Evolutionary conservation across 1,140 invertebrate genomes (phyloP).

Genomic region (Habropoda laboriosa): DNA sequence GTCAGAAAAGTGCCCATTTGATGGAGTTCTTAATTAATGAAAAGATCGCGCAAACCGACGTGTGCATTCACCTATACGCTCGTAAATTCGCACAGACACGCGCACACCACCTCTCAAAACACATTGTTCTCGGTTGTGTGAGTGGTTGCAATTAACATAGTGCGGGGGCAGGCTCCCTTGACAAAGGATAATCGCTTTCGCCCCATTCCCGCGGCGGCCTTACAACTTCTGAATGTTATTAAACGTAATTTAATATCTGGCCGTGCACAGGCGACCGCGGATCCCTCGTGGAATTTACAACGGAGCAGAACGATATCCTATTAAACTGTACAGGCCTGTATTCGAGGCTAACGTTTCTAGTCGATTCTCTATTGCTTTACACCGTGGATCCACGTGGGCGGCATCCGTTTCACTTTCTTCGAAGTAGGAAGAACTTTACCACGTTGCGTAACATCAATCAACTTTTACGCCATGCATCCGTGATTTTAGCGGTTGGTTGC

Average conservation of each 20-base stretch:
- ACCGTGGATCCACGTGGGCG: constrained; percentile 49
- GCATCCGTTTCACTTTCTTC: constrained; percentile 62
- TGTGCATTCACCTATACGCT: background rate
- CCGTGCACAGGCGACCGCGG: constrained; percentile 21
- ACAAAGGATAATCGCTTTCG: constrained; percentile 53
- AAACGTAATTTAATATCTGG: constrained; percentile 71
- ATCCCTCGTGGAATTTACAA: constrained; percentile 59
- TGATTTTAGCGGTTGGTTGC: constrained; percentile 6
- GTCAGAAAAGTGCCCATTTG: constrained; percentile 4
- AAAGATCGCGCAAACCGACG: constrained; percentile 13
- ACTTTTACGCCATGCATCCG: constrained; percentile 1
- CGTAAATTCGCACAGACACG: background rate
- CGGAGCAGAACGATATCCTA: constrained; percentile 52
- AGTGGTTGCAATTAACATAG: constrained; percentile 61
- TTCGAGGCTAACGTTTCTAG: background rate
- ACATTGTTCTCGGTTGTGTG: background rate
- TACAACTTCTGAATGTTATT: constrained; percentile 66
- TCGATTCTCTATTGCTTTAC: constrained; percentile 2
- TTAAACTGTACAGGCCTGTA: constrained; percentile 51
- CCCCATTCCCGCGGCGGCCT: constrained; percentile 38
- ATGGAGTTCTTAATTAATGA: constrained; percentile 39
- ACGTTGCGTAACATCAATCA: constrained; percentile 35
- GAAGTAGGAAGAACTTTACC: constrained; percentile 42
- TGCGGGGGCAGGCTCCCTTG: constrained; percentile 50
- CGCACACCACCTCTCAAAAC: constrained; percentile 1